These are phyloP conservation scores for Plodia interpunctella DNA, from an alignment of 1,140 invertebrate species.

Conservation along the genomic window DNA sequence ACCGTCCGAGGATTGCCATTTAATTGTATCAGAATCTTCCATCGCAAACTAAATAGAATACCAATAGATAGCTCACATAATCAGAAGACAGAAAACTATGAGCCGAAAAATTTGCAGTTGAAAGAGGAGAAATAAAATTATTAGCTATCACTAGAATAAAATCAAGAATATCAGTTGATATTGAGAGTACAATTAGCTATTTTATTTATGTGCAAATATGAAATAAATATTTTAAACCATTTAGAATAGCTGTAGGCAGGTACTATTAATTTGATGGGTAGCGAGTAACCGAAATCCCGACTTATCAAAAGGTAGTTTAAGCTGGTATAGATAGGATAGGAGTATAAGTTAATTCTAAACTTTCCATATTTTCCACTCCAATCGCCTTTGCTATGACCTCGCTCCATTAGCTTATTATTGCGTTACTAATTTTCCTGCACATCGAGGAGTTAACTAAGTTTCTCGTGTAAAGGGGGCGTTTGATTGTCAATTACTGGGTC, in stretches of 20 bases:
- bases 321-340: background rate
- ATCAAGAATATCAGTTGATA: too few relatives aligned
- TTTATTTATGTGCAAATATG: too few relatives aligned
- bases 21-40: conserved; percentile 54
- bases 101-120: too few relatives aligned
- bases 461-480: conserved; percentile 57
- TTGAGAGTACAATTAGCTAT: too few relatives aligned
- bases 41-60: conserved; percentile 23
- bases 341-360: background rate
- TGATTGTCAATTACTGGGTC: conserved; percentile 71
- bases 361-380: background rate
- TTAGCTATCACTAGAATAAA: too few relatives aligned
- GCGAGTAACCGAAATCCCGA: background rate
- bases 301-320: background rate
- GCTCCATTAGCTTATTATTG: conserved; percentile 70
- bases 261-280: too few relatives aligned
- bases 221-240: too few relatives aligned
- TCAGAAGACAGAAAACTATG: background rate
- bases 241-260: too few relatives aligned
- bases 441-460: conserved; percentile 68
- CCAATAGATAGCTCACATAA: background rate
- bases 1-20: conserved; percentile 46
- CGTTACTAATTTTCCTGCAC: conserved; percentile 72
- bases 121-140: background rate
- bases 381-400: conserved; percentile 44